Percentiles rank a stretch among this genome's conserved stretches.
phyloP scores from a whole-genome alignment of 2,113 vertebrate species.

The Collichthys lucidus region DNA sequence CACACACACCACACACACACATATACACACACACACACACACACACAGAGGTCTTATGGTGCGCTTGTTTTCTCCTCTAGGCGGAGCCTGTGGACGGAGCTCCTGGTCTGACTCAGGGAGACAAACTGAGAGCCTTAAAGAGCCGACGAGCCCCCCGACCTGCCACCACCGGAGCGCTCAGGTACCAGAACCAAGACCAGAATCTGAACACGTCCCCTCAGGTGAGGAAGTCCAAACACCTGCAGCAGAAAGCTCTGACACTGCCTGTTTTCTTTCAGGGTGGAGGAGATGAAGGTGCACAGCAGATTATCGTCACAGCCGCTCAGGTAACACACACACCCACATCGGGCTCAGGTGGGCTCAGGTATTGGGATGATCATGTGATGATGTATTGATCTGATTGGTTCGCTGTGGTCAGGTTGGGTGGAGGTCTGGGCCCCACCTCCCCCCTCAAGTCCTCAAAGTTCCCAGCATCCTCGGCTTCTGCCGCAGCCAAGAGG shows the following conservation, averaged over 20 bases:
- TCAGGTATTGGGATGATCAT: too few relatives aligned
- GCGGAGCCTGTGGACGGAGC: conserved; percentile 82
- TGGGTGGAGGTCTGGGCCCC: conserved; percentile 81
- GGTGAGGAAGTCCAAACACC: too few relatives aligned
- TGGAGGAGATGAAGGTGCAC: conserved; percentile 87
- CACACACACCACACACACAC: too few relatives aligned
- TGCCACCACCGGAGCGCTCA: conserved; percentile 84
- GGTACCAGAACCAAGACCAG: conserved; percentile 72
- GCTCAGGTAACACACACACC: conserved; percentile 83
- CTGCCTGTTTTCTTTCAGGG: conserved; percentile 52
- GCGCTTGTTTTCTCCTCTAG: conserved; percentile 76
- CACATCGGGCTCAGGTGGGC: too few relatives aligned
- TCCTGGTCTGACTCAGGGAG: conserved; percentile 91
- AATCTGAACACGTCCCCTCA: too few relatives aligned
- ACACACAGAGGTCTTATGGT: not conserved
- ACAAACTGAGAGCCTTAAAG: conserved; percentile 97
- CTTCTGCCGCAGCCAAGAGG: conserved; percentile 86
- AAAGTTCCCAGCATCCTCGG: conserved; percentile 85
- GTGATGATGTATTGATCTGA: not conserved
- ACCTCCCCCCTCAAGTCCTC: conserved; percentile 87
- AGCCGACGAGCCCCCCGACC: conserved; percentile 86
- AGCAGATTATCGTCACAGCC: conserved; percentile 87
- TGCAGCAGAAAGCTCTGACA: not conserved
- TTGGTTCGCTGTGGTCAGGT: conserved; percentile 69
- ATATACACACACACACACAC: not conserved